Evolutionary conservation across 2,888 invertebrate species (phyloP).

Genomic region (Itoplectis maculator): DNA sequence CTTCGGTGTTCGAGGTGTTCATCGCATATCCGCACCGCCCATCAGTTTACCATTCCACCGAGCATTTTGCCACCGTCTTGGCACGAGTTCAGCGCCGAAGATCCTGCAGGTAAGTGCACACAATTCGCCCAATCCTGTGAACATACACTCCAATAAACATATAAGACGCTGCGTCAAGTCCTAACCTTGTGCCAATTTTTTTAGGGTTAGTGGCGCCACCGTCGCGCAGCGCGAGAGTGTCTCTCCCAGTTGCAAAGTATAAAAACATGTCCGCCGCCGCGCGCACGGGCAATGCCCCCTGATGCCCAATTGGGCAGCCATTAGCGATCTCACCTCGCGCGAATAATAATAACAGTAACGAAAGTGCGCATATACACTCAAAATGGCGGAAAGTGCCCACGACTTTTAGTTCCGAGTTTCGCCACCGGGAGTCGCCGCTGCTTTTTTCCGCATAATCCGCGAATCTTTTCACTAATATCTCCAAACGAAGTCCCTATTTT

Average conservation of each 20-base stretch:
- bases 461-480: neutral
- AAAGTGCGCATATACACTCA: neutral
- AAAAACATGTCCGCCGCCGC: neutral
- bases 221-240: neutral
- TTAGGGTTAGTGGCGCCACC: neutral
- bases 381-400: neutral
- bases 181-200: constrained; percentile 19
- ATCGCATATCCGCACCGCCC: neutral
- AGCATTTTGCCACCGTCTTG: neutral
- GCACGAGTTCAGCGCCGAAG: neutral
- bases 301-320: constrained; percentile 1
- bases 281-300: neutral
- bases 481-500: neutral
- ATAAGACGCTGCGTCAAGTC: neutral
- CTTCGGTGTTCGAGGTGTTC: neutral
- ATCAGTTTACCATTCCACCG: neutral
- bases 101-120: neutral
- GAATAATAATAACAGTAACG: neutral
- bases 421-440: neutral
- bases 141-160: neutral
- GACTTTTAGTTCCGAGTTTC: neutral
- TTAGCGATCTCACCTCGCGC: neutral
- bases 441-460: neutral
- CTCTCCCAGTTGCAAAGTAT: neutral
- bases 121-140: neutral